A percentile compares a stretch with the other conserved stretches of the same genome.
Evolutionary conservation across 2,113 vertebrate genomes (phyloP).

Genomic region (Mastomys coucha): DNA sequence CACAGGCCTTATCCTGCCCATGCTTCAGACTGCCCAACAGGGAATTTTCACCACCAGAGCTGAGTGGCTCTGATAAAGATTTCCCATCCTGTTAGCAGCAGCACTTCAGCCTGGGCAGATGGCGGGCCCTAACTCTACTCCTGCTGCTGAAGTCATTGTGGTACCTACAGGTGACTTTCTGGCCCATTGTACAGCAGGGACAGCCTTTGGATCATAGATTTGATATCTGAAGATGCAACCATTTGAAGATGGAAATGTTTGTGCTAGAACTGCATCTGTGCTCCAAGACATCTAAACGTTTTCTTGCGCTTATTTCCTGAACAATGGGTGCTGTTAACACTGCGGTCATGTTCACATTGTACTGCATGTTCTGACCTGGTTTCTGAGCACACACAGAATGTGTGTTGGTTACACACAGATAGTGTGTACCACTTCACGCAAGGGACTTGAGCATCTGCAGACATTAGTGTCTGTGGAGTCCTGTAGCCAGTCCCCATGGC

Average conservation of each 20-base stretch:
- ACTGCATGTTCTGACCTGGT: too few relatives aligned
- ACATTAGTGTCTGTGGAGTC: neutral
- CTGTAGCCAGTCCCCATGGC: neutral
- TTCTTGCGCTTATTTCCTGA: neutral
- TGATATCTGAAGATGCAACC: neutral
- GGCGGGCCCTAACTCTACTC: neutral
- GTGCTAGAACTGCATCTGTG: neutral
- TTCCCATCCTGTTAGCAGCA: neutral
- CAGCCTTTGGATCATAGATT: neutral
- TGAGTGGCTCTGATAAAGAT: neutral
- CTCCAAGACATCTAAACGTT: too few relatives aligned
- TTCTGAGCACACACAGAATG: too few relatives aligned
- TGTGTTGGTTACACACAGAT: too few relatives aligned
- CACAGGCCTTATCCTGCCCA: neutral
- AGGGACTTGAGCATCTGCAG: neutral
- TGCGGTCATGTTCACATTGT: neutral
- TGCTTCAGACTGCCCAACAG: too few relatives aligned
- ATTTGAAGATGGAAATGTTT: neutral
- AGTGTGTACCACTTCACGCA: rapidly evolving
- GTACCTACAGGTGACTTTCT: neutral
- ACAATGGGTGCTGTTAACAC: neutral
- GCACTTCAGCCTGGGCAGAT: rapidly evolving
- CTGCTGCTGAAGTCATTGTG: neutral
- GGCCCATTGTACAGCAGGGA: neutral
- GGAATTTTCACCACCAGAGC: neutral